Percentiles rank a stretch among this genome's conserved stretches.
Conservation (phyloP, 2,888 invertebrate species). For the Plebejus anna region DNA sequence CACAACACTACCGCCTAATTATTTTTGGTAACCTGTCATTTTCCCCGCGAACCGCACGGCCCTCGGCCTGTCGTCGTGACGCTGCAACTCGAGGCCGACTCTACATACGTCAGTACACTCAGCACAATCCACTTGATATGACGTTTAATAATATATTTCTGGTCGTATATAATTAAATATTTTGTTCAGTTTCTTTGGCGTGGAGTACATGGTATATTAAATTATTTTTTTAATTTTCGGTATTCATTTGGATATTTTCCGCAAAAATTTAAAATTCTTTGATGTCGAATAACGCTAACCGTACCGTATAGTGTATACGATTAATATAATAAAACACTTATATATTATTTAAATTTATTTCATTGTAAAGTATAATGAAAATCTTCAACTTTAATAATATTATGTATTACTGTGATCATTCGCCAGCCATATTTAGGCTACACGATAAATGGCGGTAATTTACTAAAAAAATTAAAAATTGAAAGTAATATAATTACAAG, state of each 20-base stretch:
- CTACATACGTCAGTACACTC: conserved; percentile 19
- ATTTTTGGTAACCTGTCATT: conserved; percentile 24
- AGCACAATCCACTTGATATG: conserved; percentile 2
- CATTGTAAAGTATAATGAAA: background rate
- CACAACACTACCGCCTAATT: conserved; percentile 1
- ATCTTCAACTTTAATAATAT: background rate
- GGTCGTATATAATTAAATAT: background rate
- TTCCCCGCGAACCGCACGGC: background rate
- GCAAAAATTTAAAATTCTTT: no score
- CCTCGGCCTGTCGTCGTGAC: conserved; percentile 6
- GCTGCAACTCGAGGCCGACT: background rate
- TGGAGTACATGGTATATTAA: background rate
- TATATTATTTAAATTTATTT: background rate
- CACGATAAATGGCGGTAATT: background rate
- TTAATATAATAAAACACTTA: no score
- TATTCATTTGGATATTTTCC: no score
- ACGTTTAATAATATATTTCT: background rate
- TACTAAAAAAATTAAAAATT: background rate
- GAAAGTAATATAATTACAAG: background rate
- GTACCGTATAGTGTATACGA: no score
- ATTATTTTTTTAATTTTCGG: background rate
- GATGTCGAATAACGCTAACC: no score
- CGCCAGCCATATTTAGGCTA: background rate
- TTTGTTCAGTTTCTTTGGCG: background rate
- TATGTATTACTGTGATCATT: background rate